Percentiles rank a stretch among this genome's conserved stretches.
phyloP scores from a whole-genome alignment of 2,113 vertebrate species.

The Hydrolagus affinis region DNA sequence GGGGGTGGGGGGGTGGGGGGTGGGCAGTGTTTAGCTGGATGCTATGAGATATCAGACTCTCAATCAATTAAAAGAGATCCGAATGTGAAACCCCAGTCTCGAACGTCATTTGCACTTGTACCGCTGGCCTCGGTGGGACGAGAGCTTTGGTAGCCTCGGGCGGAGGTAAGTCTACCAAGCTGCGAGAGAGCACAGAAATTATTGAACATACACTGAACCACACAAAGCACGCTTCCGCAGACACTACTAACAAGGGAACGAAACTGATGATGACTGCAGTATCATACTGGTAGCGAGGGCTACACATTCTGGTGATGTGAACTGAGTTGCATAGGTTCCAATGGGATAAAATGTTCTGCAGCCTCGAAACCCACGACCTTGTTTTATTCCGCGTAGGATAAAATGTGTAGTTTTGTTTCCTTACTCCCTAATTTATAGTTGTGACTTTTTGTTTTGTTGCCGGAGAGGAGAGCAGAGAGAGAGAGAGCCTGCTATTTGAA shows the following conservation, averaged over 20 bases:
- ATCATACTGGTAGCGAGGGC: not conserved
- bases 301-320: not conserved
- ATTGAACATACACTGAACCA: too few species aligned
- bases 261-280: not conserved
- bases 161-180: not conserved
- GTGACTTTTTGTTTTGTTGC: too few species aligned
- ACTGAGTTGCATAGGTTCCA: too few species aligned
- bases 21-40: not conserved
- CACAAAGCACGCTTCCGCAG: not conserved
- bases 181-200: too few species aligned
- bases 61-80: not conserved
- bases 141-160: not conserved
- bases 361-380: too few species aligned
- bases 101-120: not conserved
- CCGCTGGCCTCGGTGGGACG: not conserved
- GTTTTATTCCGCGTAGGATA: too few species aligned
- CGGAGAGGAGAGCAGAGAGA: too few species aligned
- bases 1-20: too few species aligned
- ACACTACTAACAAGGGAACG: not conserved
- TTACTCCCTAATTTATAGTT: too few species aligned
- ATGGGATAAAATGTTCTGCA: too few species aligned
- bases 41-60: not conserved
- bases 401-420: too few species aligned
- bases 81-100: not conserved
- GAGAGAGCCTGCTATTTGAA: too few species aligned